These are phyloP conservation scores for Metellina segmentata DNA, from an alignment of 2,888 invertebrate genomes.

Conservation along the genomic window DNA sequence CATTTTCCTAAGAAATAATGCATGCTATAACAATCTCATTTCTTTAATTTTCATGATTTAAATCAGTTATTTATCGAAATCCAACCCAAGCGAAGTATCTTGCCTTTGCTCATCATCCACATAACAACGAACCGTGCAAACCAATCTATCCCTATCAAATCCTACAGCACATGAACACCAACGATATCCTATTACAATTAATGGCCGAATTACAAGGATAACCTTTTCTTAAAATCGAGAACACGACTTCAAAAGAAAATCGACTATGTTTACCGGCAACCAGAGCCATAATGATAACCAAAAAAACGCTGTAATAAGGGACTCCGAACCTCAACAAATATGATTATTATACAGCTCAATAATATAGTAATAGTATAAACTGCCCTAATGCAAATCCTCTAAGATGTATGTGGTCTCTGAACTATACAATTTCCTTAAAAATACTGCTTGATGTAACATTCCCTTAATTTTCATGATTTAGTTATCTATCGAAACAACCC, in stretches of 20 bases:
- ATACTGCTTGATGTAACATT: too few relatives aligned
- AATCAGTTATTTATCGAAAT: background rate
- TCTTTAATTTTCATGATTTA: background rate
- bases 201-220: background rate
- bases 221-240: background rate
- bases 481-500: background rate
- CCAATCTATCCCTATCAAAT: background rate
- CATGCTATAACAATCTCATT: too few relatives aligned
- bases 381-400: too few relatives aligned
- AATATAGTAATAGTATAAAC: too few relatives aligned
- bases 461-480: background rate
- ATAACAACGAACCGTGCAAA: background rate
- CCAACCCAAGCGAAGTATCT: background rate
- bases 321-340: background rate
- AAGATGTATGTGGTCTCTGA: too few relatives aligned
- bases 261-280: conserved; percentile 36
- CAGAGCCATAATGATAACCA: conserved; percentile 3
- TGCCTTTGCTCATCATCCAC: background rate
- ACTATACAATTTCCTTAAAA: too few relatives aligned
- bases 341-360: too few relatives aligned
- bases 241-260: conserved; percentile 3
- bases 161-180: background rate
- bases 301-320: background rate
- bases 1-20: too few relatives aligned
- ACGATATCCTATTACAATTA: background rate